Evolutionary conservation across 2,888 invertebrate genomes (phyloP), one percentile per base, ranked within the genome.

Genomic region (Eudasyphora cyanicolor): DNA sequence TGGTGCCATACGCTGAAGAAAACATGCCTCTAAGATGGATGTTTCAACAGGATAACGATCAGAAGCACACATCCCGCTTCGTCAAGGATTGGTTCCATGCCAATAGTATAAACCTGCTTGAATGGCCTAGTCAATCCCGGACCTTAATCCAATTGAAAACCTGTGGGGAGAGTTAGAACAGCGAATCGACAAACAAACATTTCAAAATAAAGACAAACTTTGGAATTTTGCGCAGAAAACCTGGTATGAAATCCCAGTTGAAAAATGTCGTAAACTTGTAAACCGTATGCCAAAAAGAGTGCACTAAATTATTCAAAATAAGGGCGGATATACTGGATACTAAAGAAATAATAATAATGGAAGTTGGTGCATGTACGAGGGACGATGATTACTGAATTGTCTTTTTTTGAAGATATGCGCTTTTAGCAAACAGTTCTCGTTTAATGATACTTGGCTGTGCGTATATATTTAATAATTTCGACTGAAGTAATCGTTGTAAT

Each of bases 31-130:
- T n/a, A n/a, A n/a, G n/a, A n/a, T n/a, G n/a, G n/a, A n/a, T n/a
- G 29, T 69, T 57, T 54, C 38, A 64, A 14, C 51, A 54, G 67
- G 76, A 76, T 21, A 69, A 64, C 32, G 64, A 51, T 32, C 49
- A 49, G 21, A 62, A 75, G n/a, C 75, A 62, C 49, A 62, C 62
- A 27, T 73, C 38, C 38, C 29, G 45, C 38, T 32, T 74, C 21
- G 84, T 70, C 17, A 83, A 82, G 32, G 45, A 74, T 17, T 86
- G 83, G 74, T 84, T 85, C 35, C 38, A 21, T 3, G 57, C 64
- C 17, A 79, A 84, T 38, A 70, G 82, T 14, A 64, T 86, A 24
- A 54, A 71, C 32, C 51, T 86, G 14, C 27, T 85, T 19, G 32
- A 29, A 21, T 74, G 75, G 62, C 32, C 32, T 32, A 32, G 17